phyloP scores from a whole-genome alignment of 2,888 invertebrate species.

The Rapana venosa region DNA sequence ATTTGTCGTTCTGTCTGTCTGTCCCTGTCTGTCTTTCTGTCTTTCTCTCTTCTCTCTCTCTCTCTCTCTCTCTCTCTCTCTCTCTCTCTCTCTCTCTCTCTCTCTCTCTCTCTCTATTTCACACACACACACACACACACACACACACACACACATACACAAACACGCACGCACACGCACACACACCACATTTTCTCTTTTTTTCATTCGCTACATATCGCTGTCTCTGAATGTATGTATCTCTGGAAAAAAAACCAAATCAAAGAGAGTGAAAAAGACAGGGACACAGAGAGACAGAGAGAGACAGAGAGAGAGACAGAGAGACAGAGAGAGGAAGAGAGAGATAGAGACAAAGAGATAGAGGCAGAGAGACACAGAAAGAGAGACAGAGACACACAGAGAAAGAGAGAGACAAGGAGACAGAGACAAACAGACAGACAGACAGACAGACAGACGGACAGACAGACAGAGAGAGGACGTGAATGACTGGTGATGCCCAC shows the following conservation, averaged over 20 bases:
- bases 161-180: too few relatives aligned
- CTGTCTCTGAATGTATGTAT: neutral
- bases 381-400: neutral
- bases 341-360: neutral
- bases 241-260: neutral
- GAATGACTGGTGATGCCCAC: too few relatives aligned
- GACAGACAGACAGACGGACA: neutral
- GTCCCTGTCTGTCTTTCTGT: neutral
- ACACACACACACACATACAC: too few relatives aligned
- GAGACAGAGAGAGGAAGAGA: neutral
- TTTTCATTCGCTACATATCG: neutral
- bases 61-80: neutral
- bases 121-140: neutral
- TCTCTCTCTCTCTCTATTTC: constrained; percentile 1
- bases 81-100: neutral
- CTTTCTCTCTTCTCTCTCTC: neutral
- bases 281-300: neutral
- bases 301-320: neutral
- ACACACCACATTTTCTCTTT: too few relatives aligned
- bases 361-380: neutral
- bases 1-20: neutral
- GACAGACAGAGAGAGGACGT: neutral
- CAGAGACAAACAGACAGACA: neutral
- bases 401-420: neutral
- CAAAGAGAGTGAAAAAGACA: neutral